These are phyloP conservation scores for Rhodophaea formosa DNA, from an alignment of 2,888 invertebrate genomes.

Conservation along the genomic window DNA sequence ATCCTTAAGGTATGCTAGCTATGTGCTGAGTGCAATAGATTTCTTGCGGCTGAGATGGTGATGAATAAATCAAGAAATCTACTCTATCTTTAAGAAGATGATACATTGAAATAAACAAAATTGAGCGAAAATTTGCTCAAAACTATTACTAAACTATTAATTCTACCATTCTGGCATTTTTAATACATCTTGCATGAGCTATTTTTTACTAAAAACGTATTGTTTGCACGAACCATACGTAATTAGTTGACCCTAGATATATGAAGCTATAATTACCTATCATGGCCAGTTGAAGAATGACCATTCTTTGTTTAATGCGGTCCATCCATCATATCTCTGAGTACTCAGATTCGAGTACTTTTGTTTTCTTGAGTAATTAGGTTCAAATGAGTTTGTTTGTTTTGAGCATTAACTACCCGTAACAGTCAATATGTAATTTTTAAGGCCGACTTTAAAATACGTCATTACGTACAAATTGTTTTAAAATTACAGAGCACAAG, in stretches of 20 bases:
- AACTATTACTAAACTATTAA: no score
- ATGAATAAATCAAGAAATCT: no score
- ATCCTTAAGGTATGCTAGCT: no score
- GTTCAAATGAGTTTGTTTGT: conserved; percentile 7
- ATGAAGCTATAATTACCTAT: conserved; percentile 48
- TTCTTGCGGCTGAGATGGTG: no score
- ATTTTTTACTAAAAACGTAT: not conserved
- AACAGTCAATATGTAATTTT: not conserved
- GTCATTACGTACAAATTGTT: not conserved
- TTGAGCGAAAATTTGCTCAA: no score
- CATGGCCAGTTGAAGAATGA: conserved; percentile 49
- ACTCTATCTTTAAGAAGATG: no score
- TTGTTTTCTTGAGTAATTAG: conserved; percentile 14
- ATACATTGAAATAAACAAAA: no score
- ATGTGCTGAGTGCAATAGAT: no score
- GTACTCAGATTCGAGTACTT: conserved; percentile 3
- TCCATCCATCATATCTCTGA: conserved; percentile 45
- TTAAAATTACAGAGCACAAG: not conserved
- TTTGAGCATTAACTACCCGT: conserved; percentile 1
- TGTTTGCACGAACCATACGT: not conserved
- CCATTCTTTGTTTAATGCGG: conserved; percentile 51
- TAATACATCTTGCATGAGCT: not conserved
- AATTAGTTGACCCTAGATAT: conserved; percentile 41
- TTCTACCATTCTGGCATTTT: no score
- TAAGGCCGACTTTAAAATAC: not conserved